Evolutionary conservation across 92 coral and sea anemone species (phyloP), one percentile per base, ranked within the genome.

Genomic region (Paramuricea clavata): DNA sequence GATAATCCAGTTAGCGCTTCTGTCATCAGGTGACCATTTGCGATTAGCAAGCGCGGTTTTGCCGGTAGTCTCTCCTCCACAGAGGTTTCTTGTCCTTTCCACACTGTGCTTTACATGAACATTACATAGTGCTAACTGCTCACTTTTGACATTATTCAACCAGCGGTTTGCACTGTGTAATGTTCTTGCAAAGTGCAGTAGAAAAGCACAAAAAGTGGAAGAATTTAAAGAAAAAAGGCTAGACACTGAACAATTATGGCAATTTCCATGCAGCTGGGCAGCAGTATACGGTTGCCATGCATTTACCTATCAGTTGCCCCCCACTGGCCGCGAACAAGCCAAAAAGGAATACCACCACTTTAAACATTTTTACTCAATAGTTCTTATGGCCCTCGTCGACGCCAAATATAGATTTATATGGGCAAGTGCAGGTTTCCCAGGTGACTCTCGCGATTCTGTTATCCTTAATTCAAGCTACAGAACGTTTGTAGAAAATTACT

Each of bases 391-490:
- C 5, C 57, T 88, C 36, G 88, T 88, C 4, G 91, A 88, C 61
- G 83, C 91, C 32, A 83, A 64, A 74, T 88, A 74, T 44, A 26
- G 91, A 12, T 88, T 88, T 56, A 74, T 74, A 15, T 88, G 91
- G 83, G 88, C 78, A 57, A 88, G 88, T 62, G 85, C 71, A 34
- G 91, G 88, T 61, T 88, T 32, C 15, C 91, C 91, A 25, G 91
- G 91, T 16, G 83, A 83, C 39, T 83, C 91, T 0, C 88, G 83
- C 42, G 91, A 88, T 39, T 73, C 88, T 0, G 60, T 83, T n/a
- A 88, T 88, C 27, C n/a, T n/a, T n/a, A n/a, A n/a, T 88, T 22
- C 88, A 83, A 52, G 52, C 91, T 21, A 88, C 88, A 13, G 31
- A 72, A 9, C 26, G 83, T 21, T 82, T 88, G 83, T 35, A 87